Base-by-base conservation (phyloP, 2,797 vertebrate genomes). In the Anguilla anguilla region DNA sequence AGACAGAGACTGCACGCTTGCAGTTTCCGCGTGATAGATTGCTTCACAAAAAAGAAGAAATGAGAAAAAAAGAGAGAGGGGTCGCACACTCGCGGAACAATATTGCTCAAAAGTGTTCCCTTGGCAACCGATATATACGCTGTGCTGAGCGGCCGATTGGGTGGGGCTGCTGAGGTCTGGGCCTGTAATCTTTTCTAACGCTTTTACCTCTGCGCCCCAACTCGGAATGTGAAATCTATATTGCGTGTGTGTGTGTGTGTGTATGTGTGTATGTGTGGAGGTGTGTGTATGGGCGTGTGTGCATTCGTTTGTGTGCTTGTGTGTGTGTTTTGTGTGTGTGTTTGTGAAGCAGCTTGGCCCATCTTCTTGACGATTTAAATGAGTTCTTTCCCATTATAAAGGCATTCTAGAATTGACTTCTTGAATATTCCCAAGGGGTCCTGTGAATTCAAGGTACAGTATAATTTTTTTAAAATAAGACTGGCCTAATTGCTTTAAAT, bases 21-120 rank as follows among this genome's bases (percentile, higher is more conserved):
- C 82, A 83, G 82, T 83, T 83, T 83, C n/a, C 25, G 3, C 15
- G 25, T 83, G 82, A 83, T 83, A 57, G 82, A 83, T 83, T 83
- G 82, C 53, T 57, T 83, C 53, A 55, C 9, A 81, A 57, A 83
- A 49, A 55, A 28, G 53, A 83, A 25, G 53, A 57, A 55, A 43
- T 51, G n/a, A 53, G 49, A 53, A 28, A 81, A n/a, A 81, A 31
- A 83, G 46, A 83, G 46, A 83, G 11, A 28, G 82, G 15, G 82
- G 82, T 83, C 82, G n/a, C 2, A 49, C 51, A 35, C n/a, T 83
- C n/a, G 53, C 82, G 1, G 51, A 83, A 83, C 82, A 31, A n/a
- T 31, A 13, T 43, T 25, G 82, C 82, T 57, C 11, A n/a, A 49
- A 81, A 81, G 43, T 49, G 77, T 81, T 81, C 43, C 77, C 77